A percentile compares a stretch with the other conserved stretches of the same genome.
These are phyloP conservation scores for Harpagoxenus sublaevis DNA, from an alignment of 2,888 invertebrate genomes.

Conservation along the genomic window DNA sequence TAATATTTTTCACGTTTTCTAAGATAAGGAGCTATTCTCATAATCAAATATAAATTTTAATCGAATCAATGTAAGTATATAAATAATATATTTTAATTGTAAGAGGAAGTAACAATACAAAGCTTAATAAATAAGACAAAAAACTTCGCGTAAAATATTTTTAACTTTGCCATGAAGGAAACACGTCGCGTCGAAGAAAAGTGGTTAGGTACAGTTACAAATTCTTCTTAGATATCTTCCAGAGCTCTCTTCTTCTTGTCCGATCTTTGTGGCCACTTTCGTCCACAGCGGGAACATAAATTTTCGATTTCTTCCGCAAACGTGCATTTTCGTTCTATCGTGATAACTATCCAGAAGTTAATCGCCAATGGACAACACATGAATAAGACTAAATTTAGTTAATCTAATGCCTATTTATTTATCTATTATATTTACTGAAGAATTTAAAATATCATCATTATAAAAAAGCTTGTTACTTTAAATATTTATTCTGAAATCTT, in stretches of 20 bases:
- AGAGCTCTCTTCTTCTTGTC: conserved; percentile 25
- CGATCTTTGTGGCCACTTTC: conserved; percentile 40
- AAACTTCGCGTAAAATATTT: neutral
- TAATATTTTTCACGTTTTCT: neutral
- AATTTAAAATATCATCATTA: neutral
- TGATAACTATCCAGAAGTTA: conserved; percentile 24
- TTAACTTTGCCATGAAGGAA: conserved; percentile 3
- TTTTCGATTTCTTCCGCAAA: conserved; percentile 57
- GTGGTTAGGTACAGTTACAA: conserved; percentile 24
- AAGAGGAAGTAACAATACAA: neutral
- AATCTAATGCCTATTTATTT: neutral
- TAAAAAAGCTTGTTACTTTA: neutral
- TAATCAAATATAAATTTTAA: neutral
- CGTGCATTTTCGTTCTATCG: conserved; percentile 19
- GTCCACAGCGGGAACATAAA: conserved; percentile 52
- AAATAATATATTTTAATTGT: neutral
- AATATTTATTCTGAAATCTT: neutral
- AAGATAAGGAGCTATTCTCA: neutral
- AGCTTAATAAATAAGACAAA: neutral
- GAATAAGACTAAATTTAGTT: neutral
- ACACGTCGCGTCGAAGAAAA: conserved; percentile 29
- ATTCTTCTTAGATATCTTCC: conserved; percentile 49
- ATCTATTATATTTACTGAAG: neutral
- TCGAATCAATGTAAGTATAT: neutral
- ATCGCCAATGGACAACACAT: conserved; percentile 15